A percentile compares a stretch with the other conserved stretches of the same genome.
These are phyloP conservation scores for Rhadina sibilatrix DNA, from an alignment of 2,113 vertebrate species.

Conservation along the genomic window DNA sequence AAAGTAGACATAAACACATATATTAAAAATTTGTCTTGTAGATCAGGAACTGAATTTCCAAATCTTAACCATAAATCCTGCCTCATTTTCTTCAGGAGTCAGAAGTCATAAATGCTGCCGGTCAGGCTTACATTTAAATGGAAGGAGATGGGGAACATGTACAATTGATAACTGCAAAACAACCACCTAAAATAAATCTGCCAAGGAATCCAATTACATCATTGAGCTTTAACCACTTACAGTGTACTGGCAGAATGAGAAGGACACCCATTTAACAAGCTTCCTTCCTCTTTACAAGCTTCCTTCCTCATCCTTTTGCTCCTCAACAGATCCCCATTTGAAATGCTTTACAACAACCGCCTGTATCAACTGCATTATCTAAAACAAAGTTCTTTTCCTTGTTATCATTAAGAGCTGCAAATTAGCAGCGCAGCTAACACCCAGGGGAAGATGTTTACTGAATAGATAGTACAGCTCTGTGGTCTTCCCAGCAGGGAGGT, in stretches of 20 bases:
- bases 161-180: background rate
- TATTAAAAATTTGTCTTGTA: background rate
- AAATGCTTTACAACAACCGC: background rate
- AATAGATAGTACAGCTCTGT: background rate
- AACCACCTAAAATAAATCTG: slow-evolving; percentile 22
- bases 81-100: background rate
- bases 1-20: background rate
- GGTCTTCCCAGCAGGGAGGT: background rate
- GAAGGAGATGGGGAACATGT: background rate
- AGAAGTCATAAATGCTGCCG: background rate
- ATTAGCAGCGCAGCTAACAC: background rate
- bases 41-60: background rate
- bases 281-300: slow-evolving; percentile 17
- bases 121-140: background rate
- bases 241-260: background rate
- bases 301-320: background rate
- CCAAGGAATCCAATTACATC: background rate
- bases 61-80: background rate
- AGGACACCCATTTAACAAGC: background rate
- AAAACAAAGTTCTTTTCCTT: background rate
- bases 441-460: background rate
- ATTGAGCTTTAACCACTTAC: background rate
- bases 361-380: background rate
- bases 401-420: background rate
- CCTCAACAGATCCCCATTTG: background rate